A percentile compares a stretch with the other conserved stretches of the same genome.
These are phyloP conservation scores for Cydia fagiglandana DNA, from an alignment of 1,140 invertebrate species.

Conservation along the genomic window DNA sequence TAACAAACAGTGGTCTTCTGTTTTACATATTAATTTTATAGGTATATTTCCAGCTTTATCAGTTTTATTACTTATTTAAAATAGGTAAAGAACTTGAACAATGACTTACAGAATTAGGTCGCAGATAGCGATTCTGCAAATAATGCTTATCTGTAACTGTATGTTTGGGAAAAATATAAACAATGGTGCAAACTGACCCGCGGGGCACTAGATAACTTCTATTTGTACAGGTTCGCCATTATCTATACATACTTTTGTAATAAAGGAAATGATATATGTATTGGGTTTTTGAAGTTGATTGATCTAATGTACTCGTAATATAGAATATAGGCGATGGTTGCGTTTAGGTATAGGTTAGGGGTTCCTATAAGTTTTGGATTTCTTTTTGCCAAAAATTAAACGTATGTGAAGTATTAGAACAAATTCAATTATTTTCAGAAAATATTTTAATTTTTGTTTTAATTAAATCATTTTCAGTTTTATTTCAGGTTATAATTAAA, in stretches of 20 bases:
- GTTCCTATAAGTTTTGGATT: no score
- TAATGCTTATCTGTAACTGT: neutral
- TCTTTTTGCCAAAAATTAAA: no score
- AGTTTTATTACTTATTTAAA: neutral
- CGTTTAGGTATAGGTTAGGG: no score
- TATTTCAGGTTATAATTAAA: no score
- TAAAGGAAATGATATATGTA: neutral
- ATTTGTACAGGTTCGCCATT: neutral
- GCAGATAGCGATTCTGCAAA: neutral
- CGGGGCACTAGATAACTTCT: neutral
- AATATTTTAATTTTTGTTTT: no score
- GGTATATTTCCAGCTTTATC: neutral
- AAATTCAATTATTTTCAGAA: no score
- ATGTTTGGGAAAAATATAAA: slow-evolving; percentile 5
- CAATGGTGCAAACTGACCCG: neutral
- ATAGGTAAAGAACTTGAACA: neutral
- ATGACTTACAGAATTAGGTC: slow-evolving; percentile 19
- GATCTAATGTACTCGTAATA: no score
- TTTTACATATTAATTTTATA: neutral
- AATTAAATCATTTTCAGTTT: no score
- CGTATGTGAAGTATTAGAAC: no score
- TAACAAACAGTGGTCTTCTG: neutral
- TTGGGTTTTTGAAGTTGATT: neutral
- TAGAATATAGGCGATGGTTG: no score
- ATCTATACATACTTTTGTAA: neutral